Evolutionary conservation across 35 echinoderm and acorn worm species (phyloP).

Genomic region (Acanthaster planci): DNA sequence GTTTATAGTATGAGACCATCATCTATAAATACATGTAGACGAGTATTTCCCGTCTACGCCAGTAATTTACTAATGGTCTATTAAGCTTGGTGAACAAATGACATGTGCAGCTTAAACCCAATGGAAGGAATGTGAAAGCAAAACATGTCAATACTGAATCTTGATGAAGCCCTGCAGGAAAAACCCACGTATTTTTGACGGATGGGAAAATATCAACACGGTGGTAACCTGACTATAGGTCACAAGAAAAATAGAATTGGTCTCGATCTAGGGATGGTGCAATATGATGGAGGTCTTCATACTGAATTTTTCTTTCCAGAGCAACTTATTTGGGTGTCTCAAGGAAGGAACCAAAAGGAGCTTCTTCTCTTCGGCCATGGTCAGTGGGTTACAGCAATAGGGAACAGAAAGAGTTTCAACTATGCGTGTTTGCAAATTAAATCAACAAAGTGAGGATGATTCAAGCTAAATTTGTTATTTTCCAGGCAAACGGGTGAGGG

Average conservation of each 20-base stretch:
- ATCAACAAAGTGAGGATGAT: conserved; percentile 28
- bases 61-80: conserved; percentile 23
- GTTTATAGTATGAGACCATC: conserved; percentile 15
- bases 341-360: conserved; percentile 30
- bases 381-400: conserved; percentile 37
- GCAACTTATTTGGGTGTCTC: conserved; percentile 34
- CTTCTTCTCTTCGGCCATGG: conserved; percentile 47
- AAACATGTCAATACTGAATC: neutral
- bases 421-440: conserved; percentile 9
- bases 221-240: conserved; percentile 32
- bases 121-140: conserved; percentile 18
- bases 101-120: conserved; percentile 13
- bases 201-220: conserved; percentile 41
- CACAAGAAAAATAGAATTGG: conserved; percentile 31
- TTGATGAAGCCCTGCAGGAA: neutral
- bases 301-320: conserved; percentile 40
- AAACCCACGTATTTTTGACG: conserved; percentile 40
- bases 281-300: conserved; percentile 39
- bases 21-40: conserved; percentile 37
- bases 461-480: conserved; percentile 14
- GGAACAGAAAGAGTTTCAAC: neutral
- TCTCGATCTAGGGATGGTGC: neutral
- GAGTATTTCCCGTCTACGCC: neutral
- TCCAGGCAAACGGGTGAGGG: neutral
- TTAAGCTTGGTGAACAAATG: conserved; percentile 30